phyloP scores from a whole-genome alignment of 2,888 invertebrate genomes.

The Zelleria hepariella region DNA sequence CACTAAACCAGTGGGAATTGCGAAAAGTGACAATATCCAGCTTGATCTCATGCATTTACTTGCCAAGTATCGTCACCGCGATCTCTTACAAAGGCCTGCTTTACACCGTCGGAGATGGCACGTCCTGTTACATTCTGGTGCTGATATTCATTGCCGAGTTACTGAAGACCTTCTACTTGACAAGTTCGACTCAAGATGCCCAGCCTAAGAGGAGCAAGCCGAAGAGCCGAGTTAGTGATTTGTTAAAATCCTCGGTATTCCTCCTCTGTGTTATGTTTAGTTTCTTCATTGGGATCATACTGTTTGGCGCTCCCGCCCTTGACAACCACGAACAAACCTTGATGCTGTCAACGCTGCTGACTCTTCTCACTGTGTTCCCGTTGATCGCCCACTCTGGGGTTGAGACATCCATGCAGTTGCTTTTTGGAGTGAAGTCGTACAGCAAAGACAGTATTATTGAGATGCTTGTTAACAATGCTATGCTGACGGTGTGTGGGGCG shows the following conservation, averaged over 20 bases:
- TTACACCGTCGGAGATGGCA: conserved; percentile 73
- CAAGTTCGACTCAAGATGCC: conserved; percentile 33
- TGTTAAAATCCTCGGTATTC: conserved; percentile 61
- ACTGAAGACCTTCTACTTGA: conserved; percentile 64
- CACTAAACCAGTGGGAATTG: conserved; percentile 47
- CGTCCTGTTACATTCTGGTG: conserved; percentile 53
- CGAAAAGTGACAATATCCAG: conserved; percentile 62
- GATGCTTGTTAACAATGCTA: conserved; percentile 71
- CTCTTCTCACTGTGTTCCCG: conserved; percentile 75
- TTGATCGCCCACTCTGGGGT: conserved; percentile 74
- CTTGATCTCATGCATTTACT: conserved; percentile 74
- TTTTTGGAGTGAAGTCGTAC: conserved; percentile 65
- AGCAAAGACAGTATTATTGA: conserved; percentile 66
- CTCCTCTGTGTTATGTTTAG: conserved; percentile 55
- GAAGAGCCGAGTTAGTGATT: conserved; percentile 55
- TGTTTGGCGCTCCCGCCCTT: conserved; percentile 78
- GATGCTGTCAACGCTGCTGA: conserved; percentile 75
- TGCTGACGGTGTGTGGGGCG: conserved; percentile 78
- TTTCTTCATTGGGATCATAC: conserved; percentile 73
- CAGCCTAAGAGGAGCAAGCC: conserved; percentile 48
- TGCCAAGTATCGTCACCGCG: conserved; percentile 70
- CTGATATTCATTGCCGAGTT: conserved; percentile 66
- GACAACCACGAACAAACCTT: conserved; percentile 77
- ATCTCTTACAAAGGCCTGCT: conserved; percentile 71
- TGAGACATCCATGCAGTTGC: conserved; percentile 65